Conservation (phyloP, 2,888 invertebrate genomes). For the Lutraria lutraria region DNA sequence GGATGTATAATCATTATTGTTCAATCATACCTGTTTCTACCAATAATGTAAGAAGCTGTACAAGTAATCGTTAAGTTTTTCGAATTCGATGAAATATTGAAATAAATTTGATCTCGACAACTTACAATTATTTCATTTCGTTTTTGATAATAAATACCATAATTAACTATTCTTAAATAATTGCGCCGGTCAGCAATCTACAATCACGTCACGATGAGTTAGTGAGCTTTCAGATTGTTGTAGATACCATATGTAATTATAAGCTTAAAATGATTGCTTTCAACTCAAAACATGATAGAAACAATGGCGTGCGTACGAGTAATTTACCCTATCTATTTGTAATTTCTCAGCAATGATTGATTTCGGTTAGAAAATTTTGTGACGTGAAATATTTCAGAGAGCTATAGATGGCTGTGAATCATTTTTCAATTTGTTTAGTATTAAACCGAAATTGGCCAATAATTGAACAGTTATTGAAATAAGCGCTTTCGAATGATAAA, state of each 20-base stretch:
- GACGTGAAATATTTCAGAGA: background rate
- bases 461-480: background rate
- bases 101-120: background rate
- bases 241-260: background rate
- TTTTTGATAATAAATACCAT: background rate
- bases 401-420: background rate
- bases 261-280: background rate
- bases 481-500: background rate
- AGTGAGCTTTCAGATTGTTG: background rate
- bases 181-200: background rate
- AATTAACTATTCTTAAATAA: background rate
- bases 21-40: no score
- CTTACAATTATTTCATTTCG: background rate
- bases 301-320: background rate
- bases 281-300: background rate
- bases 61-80: no score
- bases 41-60: no score
- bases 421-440: background rate
- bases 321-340: background rate
- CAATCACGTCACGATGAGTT: background rate
- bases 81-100: background rate
- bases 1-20: no score
- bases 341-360: background rate
- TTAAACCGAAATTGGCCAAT: background rate
- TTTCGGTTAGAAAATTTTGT: background rate